Percentiles rank a stretch among this genome's conserved stretches.
These are phyloP conservation scores for Rhogogaster chlorosoma DNA, from an alignment of 2,888 invertebrate species.

Conservation along the genomic window DNA sequence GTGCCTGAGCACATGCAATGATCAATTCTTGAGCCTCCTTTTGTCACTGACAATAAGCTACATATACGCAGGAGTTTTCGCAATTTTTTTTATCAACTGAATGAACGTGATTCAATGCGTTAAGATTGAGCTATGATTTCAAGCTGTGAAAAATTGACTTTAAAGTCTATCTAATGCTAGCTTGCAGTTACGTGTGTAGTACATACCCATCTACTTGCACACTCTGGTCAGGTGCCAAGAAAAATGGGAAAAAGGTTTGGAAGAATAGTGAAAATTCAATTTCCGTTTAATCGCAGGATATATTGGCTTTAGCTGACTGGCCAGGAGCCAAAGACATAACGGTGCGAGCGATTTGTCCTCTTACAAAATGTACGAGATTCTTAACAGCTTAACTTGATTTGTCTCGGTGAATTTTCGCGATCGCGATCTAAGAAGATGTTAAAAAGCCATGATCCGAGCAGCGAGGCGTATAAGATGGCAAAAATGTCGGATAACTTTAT, in stretches of 20 bases:
- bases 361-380: background rate
- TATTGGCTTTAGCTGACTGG: conserved; percentile 66
- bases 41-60: background rate
- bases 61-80: background rate
- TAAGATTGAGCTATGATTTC: background rate
- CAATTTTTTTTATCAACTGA: background rate
- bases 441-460: background rate
- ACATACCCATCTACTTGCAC: background rate
- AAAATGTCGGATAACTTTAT: background rate
- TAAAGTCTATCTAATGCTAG: background rate
- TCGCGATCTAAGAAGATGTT: background rate
- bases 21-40: conserved; percentile 11
- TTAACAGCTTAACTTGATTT: background rate
- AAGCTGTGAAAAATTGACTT: background rate
- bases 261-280: conserved; percentile 69
- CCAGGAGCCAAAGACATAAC: conserved; percentile 61
- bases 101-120: background rate
- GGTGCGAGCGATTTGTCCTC: conserved; percentile 32
- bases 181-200: background rate
- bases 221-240: conserved; percentile 70
- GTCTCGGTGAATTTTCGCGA: background rate
- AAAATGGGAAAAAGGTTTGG: conserved; percentile 62
- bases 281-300: conserved; percentile 72
- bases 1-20: background rate
- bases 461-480: background rate